phyloP scores from a whole-genome alignment of 2,113 vertebrate genomes.

The Martes martes region DNA sequence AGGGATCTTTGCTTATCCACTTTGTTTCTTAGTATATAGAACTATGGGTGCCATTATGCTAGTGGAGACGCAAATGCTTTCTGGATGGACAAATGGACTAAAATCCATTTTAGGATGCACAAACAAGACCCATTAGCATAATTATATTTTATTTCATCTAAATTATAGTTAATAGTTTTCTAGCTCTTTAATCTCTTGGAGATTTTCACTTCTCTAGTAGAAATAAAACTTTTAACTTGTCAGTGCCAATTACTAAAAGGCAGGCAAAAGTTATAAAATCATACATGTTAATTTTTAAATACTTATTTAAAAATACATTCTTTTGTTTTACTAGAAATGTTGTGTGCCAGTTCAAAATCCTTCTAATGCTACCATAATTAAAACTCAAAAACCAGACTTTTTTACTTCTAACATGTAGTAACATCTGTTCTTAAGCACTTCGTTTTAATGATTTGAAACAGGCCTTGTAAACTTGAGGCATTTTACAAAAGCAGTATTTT shows the following conservation, averaged over 20 bases:
- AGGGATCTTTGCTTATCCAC: background rate
- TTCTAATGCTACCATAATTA: constrained; percentile 35
- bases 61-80: background rate
- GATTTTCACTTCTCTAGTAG: background rate
- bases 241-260: constrained; percentile 15
- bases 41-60: background rate
- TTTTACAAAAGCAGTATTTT: constrained; percentile 49
- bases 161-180: background rate
- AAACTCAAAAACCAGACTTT: constrained; percentile 32
- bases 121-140: background rate
- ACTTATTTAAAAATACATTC: constrained; percentile 16
- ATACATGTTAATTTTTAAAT: constrained; percentile 1
- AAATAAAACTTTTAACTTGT: constrained; percentile 40
- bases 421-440: constrained; percentile 32
- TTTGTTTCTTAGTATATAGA: background rate
- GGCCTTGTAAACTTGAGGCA: constrained; percentile 32
- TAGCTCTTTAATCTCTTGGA: background rate
- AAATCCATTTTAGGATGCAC: background rate
- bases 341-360: constrained; percentile 9
- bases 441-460: constrained; percentile 53
- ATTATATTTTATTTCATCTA: constrained; percentile 25
- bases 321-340: background rate
- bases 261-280: constrained; percentile 33
- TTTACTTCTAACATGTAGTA: background rate
- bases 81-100: background rate